These are phyloP conservation scores for Drosophila yakuba DNA, from an alignment of 1,140 invertebrate genomes.

Conservation along the genomic window DNA sequence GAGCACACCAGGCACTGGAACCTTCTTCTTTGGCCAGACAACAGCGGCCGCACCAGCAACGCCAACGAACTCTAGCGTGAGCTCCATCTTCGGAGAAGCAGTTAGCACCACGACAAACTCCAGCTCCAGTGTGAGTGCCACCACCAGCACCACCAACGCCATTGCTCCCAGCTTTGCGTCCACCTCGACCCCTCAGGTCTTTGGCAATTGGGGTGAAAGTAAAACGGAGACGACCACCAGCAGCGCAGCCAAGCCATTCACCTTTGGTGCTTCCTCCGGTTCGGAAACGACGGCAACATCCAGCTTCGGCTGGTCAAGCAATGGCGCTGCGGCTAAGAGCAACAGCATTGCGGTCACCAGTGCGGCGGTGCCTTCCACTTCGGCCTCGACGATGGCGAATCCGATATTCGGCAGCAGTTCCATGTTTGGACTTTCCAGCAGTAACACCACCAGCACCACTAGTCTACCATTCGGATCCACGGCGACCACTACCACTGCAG, in stretches of 20 bases:
- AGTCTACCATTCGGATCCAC: conserved; percentile 52
- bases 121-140: conserved; percentile 1
- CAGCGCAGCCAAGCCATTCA: conserved; percentile 1
- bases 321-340: conserved; percentile 3
- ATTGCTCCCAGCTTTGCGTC: conserved; percentile 6
- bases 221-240: conserved; percentile 8
- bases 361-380: conserved; percentile 4
- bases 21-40: conserved; percentile 41
- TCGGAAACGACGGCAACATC: not conserved
- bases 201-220: conserved; percentile 5
- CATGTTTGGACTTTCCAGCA: conserved; percentile 17
- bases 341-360: conserved; percentile 4
- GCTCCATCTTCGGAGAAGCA: conserved; percentile 36
- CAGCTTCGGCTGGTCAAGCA: conserved; percentile 32
- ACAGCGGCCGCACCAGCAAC: not conserved
- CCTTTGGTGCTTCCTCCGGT: conserved; percentile 6
- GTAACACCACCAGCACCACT: conserved; percentile 23
- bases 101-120: conserved; percentile 5
- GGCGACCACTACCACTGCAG: conserved; percentile 22
- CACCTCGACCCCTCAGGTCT: conserved; percentile 9
- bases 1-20: not conserved
- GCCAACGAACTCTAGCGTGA: not conserved
- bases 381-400: conserved; percentile 2
- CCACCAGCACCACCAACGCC: not conserved
- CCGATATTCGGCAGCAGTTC: conserved; percentile 25